A percentile compares a stretch with the other conserved stretches of the same genome.
Evolutionary conservation across 2,797 vertebrate genomes (phyloP).

Genomic region (Tokudaia muenninki): DNA sequence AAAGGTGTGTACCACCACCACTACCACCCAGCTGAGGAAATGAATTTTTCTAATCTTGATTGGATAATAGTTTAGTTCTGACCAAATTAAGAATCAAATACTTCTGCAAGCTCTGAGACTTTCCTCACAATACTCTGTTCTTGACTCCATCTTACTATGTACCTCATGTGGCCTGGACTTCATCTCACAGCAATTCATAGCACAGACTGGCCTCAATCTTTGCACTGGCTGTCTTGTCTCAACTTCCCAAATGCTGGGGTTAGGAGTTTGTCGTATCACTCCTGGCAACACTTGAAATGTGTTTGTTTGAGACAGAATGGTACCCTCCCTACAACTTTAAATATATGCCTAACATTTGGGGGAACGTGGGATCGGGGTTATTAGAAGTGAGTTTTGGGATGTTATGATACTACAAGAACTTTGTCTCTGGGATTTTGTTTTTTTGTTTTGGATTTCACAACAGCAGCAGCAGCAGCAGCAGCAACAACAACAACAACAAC

Average conservation of each 20-base stretch:
- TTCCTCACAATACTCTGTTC: background rate
- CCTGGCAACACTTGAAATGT: background rate
- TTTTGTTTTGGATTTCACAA: background rate
- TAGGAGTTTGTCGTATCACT: background rate
- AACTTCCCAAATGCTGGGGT: background rate
- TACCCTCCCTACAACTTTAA: background rate
- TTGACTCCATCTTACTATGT: background rate
- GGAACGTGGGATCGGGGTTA: background rate
- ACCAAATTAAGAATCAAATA: background rate
- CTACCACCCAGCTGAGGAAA: background rate
- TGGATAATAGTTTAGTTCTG: background rate
- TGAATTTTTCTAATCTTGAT: conserved; percentile 5
- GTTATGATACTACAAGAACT: background rate
- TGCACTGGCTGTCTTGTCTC: background rate
- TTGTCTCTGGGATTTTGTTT: conserved; percentile 37
- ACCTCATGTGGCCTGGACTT: background rate
- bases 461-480: background rate
- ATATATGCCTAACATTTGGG: background rate
- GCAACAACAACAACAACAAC: background rate
- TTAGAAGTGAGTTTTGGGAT: background rate
- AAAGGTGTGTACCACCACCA: background rate
- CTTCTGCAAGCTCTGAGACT: background rate
- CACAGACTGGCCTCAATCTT: background rate
- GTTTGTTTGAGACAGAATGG: background rate
- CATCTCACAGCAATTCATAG: background rate